Evolutionary conservation across 37 sponge, comb jelly and placozoan species (phyloP), one percentile per base, ranked within the genome.

Genomic region (Aphrocallistes beatrix): DNA sequence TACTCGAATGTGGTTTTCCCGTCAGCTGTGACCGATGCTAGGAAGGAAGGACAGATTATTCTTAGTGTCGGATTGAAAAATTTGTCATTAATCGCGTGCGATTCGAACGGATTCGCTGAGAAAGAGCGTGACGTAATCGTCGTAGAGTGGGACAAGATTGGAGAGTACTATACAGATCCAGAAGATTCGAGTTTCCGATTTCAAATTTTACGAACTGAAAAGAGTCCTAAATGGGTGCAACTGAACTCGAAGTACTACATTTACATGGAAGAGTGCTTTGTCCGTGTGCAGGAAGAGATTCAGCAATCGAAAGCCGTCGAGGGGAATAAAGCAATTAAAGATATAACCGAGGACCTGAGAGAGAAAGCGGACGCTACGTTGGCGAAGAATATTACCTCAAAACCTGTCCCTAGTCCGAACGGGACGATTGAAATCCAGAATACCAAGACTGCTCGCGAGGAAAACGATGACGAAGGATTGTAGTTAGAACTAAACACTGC

Each of bases 21-120:
- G 16, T 96, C 96, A 87, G 94, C 94, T 38, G 28, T 50, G 17
- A 92, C 92, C 84, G 96, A 99, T 45, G 94, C 92, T 10, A 81
- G 99, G 23, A 99, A 96, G 81, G 87, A 83, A 36, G 99, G 99
- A 9, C 90, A 99, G 86, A 89, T 99, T 25, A 94, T 91, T 0
- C 81, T 94, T 1, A 42, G 86, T 40, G 81, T 99, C 38, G 60
- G 51, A 37, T 51, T 83, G 28, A 37, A 45, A 9, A 13, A 82
- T 10, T 81, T 96, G 49, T 36, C 36, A 3, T 47, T 96, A 38
- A 85, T 87, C 34, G 96, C 96, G 25, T 96, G 96, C 49, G 84
- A 88, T 16, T 37, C 75, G 0, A 91, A 96, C 0, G 94, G 94
- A n/a, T 42, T 37, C 0, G 37, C 21, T 28, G 86, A 93, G 93